Evolutionary conservation across 2,797 vertebrate species (phyloP).

Genomic region (Champsocephalus gunnari): DNA sequence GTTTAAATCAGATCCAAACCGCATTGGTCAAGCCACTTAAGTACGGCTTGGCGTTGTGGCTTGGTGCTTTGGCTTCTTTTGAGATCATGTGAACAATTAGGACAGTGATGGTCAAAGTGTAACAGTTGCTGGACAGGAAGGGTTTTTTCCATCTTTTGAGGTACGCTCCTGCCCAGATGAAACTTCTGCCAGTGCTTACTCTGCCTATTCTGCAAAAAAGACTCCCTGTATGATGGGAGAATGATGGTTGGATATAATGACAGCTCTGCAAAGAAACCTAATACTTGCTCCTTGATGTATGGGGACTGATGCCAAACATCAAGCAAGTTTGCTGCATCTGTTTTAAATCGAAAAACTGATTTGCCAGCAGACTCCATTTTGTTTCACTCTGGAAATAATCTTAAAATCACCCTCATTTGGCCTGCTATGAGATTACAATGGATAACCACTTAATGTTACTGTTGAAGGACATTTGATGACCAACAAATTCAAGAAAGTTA

Average conservation of each 20-base stretch:
- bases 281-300: conserved; percentile 39
- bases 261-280: conserved; percentile 41
- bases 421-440: background rate
- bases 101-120: conserved; percentile 26
- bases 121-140: background rate
- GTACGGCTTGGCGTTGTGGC: conserved; percentile 31
- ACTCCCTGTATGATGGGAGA: conserved; percentile 4
- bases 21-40: conserved; percentile 34
- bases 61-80: conserved; percentile 23
- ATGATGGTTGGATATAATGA: conserved; percentile 39
- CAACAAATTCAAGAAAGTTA: background rate
- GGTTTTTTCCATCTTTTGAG: background rate
- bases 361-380: conserved; percentile 31
- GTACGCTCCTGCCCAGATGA: background rate
- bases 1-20: conserved; percentile 41
- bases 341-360: conserved; percentile 51
- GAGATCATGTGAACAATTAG: conserved; percentile 27
- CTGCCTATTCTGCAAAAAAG: background rate
- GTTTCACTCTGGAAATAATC: conserved; percentile 41
- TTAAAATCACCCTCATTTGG: conserved; percentile 12
- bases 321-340: conserved; percentile 56
- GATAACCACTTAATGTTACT: background rate
- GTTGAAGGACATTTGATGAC: background rate
- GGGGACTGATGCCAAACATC: conserved; percentile 40
- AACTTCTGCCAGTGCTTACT: background rate